Conservation (phyloP, 2,113 vertebrate species). For the Sterrhoptilus dennistouni region DNA sequence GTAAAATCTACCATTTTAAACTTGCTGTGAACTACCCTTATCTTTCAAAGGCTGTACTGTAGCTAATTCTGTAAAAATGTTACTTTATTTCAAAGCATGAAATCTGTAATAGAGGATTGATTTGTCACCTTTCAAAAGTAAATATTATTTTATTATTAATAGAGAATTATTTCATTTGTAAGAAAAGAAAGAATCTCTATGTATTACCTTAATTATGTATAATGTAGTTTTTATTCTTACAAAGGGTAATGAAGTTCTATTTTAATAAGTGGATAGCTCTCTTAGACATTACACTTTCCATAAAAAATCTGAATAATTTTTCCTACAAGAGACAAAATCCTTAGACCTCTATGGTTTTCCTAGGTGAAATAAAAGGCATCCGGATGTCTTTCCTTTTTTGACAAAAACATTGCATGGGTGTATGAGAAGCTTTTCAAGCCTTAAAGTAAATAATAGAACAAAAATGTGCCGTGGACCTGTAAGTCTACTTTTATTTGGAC, state of each 20-base stretch:
- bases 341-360: not conserved
- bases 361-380: not conserved
- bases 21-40: not conserved
- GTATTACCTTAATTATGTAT: not conserved
- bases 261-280: not conserved
- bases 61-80: not conserved
- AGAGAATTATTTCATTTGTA: not conserved
- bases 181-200: not conserved
- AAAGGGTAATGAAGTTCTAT: not conserved
- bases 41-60: not conserved
- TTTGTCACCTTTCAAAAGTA: not conserved
- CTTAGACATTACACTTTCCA: not conserved
- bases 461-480: not conserved
- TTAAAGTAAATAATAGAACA: not conserved
- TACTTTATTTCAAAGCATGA: not conserved
- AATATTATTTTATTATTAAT: not conserved
- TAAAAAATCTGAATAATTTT: not conserved
- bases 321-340: not conserved
- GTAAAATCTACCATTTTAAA: not conserved
- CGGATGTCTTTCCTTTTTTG: not conserved
- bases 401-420: not conserved
- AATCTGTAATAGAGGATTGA: not conserved
- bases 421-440: not conserved
- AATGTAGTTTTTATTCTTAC: not conserved
- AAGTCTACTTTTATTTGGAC: conserved; percentile 1